Percentiles rank a stretch among this genome's conserved stretches.
Conservation (phyloP, 64 coral and sea anemone species). For the Montipora cactus region DNA sequence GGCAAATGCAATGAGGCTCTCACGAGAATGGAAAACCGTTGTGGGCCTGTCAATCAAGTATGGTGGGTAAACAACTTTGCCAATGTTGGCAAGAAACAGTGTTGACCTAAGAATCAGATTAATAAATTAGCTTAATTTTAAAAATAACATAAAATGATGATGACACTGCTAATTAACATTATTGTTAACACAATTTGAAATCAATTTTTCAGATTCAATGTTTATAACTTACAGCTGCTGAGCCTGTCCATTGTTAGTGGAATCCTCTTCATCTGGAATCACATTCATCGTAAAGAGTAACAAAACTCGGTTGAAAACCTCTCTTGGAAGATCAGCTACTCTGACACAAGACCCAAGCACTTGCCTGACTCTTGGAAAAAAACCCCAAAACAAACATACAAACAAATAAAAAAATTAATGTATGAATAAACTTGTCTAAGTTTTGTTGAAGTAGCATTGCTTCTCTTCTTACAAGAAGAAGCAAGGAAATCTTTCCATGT, state of each 20-base stretch:
- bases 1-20: constrained; percentile 71
- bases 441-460: too few relatives aligned
- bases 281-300: constrained; percentile 90
- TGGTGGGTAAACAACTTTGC: constrained; percentile 65
- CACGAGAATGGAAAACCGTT: constrained; percentile 68
- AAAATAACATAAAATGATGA: not conserved
- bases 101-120: constrained; percentile 67
- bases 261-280: constrained; percentile 87
- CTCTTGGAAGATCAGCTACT: constrained; percentile 57
- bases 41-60: constrained; percentile 75
- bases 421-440: too few relatives aligned
- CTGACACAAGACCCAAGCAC: constrained; percentile 86
- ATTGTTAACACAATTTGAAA: too few relatives aligned
- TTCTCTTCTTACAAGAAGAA: too few relatives aligned
- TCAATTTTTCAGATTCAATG: not conserved
- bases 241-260: constrained; percentile 67
- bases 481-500: too few relatives aligned
- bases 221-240: constrained; percentile 78
- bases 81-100: constrained; percentile 81
- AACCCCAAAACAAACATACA: not conserved
- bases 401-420: not conserved
- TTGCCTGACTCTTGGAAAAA: constrained; percentile 75
- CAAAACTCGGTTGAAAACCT: constrained; percentile 82
- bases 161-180: too few relatives aligned
- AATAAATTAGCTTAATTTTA: not conserved